Base-by-base conservation (phyloP, 37 sponge, comb jelly and placozoan species). In the Cliona cf. orientalis region DNA sequence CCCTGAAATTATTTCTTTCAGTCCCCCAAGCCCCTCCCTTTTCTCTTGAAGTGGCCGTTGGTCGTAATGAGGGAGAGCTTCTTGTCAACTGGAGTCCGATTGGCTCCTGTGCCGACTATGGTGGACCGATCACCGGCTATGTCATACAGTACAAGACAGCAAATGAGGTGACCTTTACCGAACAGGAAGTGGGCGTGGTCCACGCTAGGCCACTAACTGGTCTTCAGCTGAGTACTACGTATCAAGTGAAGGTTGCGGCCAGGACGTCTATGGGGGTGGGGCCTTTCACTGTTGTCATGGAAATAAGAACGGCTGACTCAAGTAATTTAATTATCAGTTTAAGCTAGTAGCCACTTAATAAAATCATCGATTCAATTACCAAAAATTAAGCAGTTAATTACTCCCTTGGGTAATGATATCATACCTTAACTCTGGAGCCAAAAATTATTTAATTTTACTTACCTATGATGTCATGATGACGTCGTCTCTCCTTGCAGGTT, bases 61-160 rank as follows among this genome's bases (percentile, higher is more conserved):
- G 28, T 38, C 25, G 14, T 1, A 21, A 26, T 75, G 49, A 41
- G 9, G 12, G 34, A 33, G 36, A 3, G 2, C 5, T 78, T 7
- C 17, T 28, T 6, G 66, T 65, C 34, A 33, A 32, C 23, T 78
- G 78, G 78, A 45, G 32, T 42, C 74, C 66, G 5, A 80, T 74
- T 28, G 33, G 53, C 21, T 34, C 66, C 25, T 66, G 71, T 23
- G 9, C 45, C 0, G 44, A 41, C 0, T 64, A 46, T 22, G 62
- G 80, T 31, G 87, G 87, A 33, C 36, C 46, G 9, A 23, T 86
- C 55, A 72, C 80, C 23, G 42, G 36, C 2, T 80, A 86, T 59
- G 65, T 67, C 23, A 35, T 86, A 0, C 37, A 58, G 29, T 86
- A 74, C 59, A 31, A 67, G 28, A 22, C 41, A 5, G 26, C 28